Percentiles rank a stretch among this genome's conserved stretches.
phyloP scores from a whole-genome alignment of 2,113 vertebrate species.

The Ibidorhyncha struthersii region DNA sequence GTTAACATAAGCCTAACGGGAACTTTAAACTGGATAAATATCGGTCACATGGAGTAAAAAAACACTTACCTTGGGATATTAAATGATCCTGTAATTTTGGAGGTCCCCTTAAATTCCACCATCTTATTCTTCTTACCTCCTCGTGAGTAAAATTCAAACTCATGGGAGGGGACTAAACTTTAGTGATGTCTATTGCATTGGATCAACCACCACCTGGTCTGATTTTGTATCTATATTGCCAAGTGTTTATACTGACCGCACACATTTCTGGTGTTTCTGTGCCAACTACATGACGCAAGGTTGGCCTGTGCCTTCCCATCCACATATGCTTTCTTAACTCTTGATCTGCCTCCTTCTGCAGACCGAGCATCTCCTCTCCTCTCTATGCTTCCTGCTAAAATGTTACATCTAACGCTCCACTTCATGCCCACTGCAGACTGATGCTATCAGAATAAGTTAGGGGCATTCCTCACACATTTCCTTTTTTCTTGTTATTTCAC shows the following conservation, averaged over 20 bases:
- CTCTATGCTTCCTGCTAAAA: background rate
- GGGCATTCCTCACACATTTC: background rate
- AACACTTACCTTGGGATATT: background rate
- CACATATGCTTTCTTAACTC: background rate
- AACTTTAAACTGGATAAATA: background rate
- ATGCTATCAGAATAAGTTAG: accelerated
- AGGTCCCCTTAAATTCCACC: background rate
- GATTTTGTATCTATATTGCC: background rate
- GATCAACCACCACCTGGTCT: background rate
- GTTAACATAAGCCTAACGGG: background rate
- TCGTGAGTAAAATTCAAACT: background rate
- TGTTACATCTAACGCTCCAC: accelerated
- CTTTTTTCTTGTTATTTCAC: background rate
- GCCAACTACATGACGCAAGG: background rate
- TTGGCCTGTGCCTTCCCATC: background rate
- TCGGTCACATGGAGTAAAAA: background rate
- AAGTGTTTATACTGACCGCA: background rate
- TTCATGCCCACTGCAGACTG: background rate
- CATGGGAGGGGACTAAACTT: background rate
- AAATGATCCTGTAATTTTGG: background rate
- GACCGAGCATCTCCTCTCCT: background rate
- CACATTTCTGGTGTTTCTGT: background rate
- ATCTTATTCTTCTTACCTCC: background rate
- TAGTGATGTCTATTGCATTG: background rate
- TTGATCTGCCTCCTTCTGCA: background rate